Conservation (phyloP, 1,140 invertebrate genomes). For the Penaeus japonicus region DNA sequence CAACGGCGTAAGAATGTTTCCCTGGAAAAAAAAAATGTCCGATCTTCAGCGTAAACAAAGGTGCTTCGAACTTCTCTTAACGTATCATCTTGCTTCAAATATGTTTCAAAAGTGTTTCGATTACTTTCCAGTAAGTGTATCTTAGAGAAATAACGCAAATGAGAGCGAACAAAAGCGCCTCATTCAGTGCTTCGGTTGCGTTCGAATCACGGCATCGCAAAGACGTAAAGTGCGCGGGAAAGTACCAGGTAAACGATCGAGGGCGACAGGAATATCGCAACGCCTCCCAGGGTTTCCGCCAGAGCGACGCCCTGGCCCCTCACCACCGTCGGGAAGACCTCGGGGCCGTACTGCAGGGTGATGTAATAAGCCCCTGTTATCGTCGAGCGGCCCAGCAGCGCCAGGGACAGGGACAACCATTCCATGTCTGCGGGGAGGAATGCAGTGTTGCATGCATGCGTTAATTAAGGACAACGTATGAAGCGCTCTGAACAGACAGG, state of each 20-base stretch:
- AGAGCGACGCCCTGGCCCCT: conserved; percentile 59
- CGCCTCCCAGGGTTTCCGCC: conserved; percentile 54
- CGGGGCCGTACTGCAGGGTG: conserved; percentile 86
- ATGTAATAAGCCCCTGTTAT: conserved; percentile 90
- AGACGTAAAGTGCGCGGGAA: not conserved
- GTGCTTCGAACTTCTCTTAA: no score
- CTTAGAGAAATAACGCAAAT: no score
- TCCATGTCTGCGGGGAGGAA: conserved; percentile 12
- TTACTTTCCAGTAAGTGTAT: no score
- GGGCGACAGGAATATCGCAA: conserved; percentile 58
- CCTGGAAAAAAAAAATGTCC: not conserved
- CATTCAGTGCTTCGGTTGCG: no score
- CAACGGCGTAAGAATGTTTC: conserved; percentile 31
- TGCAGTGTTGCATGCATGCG: no score
- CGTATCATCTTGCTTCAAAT: no score
- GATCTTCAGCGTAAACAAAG: no score
- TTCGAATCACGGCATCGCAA: no score
- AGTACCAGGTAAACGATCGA: conserved; percentile 58
- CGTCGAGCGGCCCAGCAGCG: conserved; percentile 81
- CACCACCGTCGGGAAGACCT: conserved; percentile 85
- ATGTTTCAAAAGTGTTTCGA: no score
- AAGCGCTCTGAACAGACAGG: not conserved
- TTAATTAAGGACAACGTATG: not conserved
- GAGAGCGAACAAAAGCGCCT: no score
- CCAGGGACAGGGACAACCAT: conserved; percentile 64